Percentiles rank a stretch among this genome's conserved stretches.
Conservation (phyloP, 1,140 invertebrate species). For the Hylyphantes graminicola region DNA sequence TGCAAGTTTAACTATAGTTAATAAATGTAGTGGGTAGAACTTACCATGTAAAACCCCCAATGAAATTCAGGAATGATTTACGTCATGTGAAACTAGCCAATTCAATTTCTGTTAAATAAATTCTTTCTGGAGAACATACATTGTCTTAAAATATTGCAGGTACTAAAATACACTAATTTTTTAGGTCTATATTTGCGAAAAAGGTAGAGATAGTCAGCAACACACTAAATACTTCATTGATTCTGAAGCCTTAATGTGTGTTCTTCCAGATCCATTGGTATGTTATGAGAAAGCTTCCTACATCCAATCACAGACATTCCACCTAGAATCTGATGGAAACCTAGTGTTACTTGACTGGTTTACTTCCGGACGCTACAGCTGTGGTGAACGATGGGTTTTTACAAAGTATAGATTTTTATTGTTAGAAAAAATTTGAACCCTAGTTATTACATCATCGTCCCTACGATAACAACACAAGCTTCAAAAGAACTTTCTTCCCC, state of each 20-base stretch:
- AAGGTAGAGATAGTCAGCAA: constrained; percentile 26
- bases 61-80: no score
- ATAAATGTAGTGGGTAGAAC: no score
- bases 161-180: neutral
- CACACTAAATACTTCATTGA: constrained; percentile 15
- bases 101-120: no score
- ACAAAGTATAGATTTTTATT: constrained; percentile 41
- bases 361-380: constrained; percentile 47
- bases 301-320: constrained; percentile 44
- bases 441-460: no score
- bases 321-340: constrained; percentile 32
- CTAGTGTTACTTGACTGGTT: constrained; percentile 56
- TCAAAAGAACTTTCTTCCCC: no score
- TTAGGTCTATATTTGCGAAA: constrained; percentile 52
- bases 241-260: constrained; percentile 32
- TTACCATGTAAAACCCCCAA: no score
- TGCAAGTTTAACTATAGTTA: no score
- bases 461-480: no score
- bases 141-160: no score
- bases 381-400: constrained; percentile 53
- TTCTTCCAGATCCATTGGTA: constrained; percentile 57
- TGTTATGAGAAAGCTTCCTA: constrained; percentile 47
- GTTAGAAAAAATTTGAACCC: neutral
- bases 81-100: no score
- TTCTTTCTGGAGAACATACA: no score